Conservation (phyloP, 2,888 invertebrate species). For the Conus canariensis region DNA sequence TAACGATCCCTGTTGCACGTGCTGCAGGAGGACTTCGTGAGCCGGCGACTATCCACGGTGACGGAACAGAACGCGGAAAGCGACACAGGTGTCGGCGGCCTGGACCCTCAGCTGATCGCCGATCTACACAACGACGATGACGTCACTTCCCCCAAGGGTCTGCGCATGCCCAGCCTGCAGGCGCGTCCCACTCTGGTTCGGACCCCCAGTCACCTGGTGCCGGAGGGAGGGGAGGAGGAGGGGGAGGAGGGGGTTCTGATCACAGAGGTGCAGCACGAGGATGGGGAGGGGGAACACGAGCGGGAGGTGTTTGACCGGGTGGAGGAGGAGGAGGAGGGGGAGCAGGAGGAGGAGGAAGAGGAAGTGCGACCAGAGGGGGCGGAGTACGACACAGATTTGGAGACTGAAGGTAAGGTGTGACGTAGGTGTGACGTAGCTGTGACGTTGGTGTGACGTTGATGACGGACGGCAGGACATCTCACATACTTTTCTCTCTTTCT, state of each 20-base stretch:
- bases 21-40: not conserved
- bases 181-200: conserved; percentile 38
- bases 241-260: conserved; percentile 44
- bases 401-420: conserved; percentile 43
- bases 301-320: not conserved
- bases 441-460: not conserved
- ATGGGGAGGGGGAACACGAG: not conserved
- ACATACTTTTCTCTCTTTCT: too few species aligned
- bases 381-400: conserved; percentile 53
- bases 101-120: not conserved
- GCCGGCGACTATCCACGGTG: conserved; percentile 6
- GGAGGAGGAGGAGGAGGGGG: conserved; percentile 25
- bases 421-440: too few species aligned
- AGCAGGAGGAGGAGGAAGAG: conserved; percentile 16
- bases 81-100: not conserved
- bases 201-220: conserved; percentile 39
- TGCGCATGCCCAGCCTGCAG: conserved; percentile 41
- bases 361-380: conserved; percentile 40
- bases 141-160: conserved; percentile 24
- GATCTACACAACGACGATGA: not conserved
- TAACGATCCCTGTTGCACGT: too few species aligned
- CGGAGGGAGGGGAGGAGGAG: conserved; percentile 10
- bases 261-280: conserved; percentile 41
- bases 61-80: not conserved
- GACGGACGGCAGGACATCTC: too few species aligned